phyloP scores from a whole-genome alignment of 2,888 invertebrate genomes.

The Ochropacha duplaris region DNA sequence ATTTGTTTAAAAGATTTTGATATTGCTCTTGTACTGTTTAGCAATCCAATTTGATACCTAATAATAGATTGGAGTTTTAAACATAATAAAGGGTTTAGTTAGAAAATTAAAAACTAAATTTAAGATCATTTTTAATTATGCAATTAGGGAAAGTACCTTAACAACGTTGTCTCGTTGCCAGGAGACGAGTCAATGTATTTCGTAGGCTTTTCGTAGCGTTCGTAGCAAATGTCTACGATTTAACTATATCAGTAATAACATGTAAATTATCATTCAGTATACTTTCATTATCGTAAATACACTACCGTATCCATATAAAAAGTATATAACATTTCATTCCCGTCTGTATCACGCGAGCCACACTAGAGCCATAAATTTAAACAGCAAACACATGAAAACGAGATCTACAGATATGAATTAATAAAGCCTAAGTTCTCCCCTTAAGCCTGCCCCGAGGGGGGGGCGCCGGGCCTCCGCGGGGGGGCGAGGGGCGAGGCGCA shows the following conservation, averaged over 20 bases:
- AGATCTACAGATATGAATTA: slow-evolving; percentile 57
- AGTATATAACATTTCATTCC: background rate
- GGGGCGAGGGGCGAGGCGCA: slow-evolving; percentile 24
- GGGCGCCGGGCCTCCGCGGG: slow-evolving; percentile 22
- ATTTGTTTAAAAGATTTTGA: no score
- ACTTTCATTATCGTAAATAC: slow-evolving; percentile 8
- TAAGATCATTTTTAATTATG: no score
- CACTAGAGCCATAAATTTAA: background rate
- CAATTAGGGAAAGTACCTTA: no score
- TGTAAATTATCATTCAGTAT: slow-evolving; percentile 9
- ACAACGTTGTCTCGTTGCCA: no score
- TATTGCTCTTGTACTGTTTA: no score
- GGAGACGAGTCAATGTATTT: background rate
- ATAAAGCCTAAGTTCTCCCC: slow-evolving; percentile 60
- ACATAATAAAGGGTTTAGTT: no score
- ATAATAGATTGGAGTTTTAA: no score
- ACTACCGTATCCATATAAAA: slow-evolving; percentile 10
- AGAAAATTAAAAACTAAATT: no score
- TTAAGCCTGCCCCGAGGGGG: slow-evolving; percentile 48
- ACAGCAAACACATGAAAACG: slow-evolving; percentile 29
- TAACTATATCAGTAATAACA: slow-evolving; percentile 15
- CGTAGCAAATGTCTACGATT: slow-evolving; percentile 39
- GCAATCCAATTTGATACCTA: no score
- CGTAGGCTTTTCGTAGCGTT: slow-evolving; percentile 21
- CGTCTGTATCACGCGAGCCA: background rate